Evolutionary conservation across 2,888 invertebrate genomes (phyloP), one percentile per base, ranked within the genome.

Genomic region (Nomada ferruginata): DNA sequence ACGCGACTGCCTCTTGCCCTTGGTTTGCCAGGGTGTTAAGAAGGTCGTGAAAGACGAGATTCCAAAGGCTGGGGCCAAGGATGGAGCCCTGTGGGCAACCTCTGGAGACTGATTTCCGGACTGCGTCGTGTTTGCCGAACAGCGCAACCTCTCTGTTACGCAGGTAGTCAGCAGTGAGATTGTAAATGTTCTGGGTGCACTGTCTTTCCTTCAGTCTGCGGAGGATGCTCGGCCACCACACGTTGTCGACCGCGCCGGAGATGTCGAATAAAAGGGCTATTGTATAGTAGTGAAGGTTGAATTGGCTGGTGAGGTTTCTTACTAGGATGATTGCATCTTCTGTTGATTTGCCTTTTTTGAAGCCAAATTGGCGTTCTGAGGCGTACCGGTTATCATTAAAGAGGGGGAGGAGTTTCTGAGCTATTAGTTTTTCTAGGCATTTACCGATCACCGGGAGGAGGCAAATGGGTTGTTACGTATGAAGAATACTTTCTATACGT

Each of bases 71-170:
- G 7, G 42, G 66, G 2, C 69, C 47, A 1, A 69, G 47, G n/a
- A 69, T 59, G 15, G 69, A 69, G 5, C 69, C 69, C 13, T 69
- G 59, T 2, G 69, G 69, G 26, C 69, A 69, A 0, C 69, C 69
- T 10, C 20, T 69, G 2, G 69, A 13, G n/a, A 59, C 69, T 7
- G 9, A 3, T 50, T 60, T 70, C 29, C 1, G 0, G 2, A 52
- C 36, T 18, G 18, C 18, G 0, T 29, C n/a, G 60, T 50, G 11
- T 0, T 47, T 50, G 7, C 50, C 59, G 1, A 18, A 1, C 2
- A 70, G 1, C 2, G 15, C 50, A 1, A 29, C 50, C 18, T 11
- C 2, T 2, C 60, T 3, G 7, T 59, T 11, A 0, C n/a, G 7
- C 0, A 75, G 59, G 11, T 75, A 75, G 20, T 50, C 15, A 0